Percentiles rank a stretch among this genome's conserved stretches.
Evolutionary conservation across 64 coral and sea anemone species (phyloP).

Genomic region (Catalaphyllia jardinei): DNA sequence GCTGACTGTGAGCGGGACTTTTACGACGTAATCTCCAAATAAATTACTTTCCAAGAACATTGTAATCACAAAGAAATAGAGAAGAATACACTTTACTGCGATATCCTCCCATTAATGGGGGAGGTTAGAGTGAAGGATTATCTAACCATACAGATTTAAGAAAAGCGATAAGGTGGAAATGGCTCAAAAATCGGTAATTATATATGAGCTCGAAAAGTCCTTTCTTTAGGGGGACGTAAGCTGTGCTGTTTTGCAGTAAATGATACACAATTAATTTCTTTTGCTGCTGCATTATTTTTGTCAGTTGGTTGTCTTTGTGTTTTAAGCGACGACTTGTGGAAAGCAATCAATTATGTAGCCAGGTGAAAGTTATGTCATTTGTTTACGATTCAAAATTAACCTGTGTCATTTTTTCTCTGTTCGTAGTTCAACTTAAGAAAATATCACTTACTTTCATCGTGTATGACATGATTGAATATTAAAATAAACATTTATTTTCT

Average conservation of each 20-base stretch:
- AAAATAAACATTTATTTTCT: no score
- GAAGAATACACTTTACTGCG: neutral
- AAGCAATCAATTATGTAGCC: neutral
- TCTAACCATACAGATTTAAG: neutral
- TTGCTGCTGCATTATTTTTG: neutral
- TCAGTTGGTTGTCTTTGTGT: neutral
- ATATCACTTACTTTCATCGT: no score
- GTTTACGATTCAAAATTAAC: neutral
- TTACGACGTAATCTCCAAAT: neutral
- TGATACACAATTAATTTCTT: neutral
- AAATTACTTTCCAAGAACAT: constrained; percentile 30
- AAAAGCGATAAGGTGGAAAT: neutral
- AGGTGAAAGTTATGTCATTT: constrained; percentile 13
- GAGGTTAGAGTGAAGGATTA: constrained; percentile 17
- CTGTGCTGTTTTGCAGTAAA: neutral
- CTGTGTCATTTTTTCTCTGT: neutral
- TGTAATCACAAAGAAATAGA: constrained; percentile 19
- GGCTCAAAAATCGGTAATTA: neutral
- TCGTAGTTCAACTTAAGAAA: neutral
- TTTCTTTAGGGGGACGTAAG: neutral
- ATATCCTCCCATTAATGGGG: constrained; percentile 18
- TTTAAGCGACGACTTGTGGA: neutral
- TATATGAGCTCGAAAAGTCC: neutral
- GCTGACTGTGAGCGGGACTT: neutral
- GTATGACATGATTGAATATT: no score